Evolutionary conservation across 2,113 vertebrate genomes (phyloP), one percentile per base, ranked within the genome.

Genomic region (Sylvicapra grimmia): DNA sequence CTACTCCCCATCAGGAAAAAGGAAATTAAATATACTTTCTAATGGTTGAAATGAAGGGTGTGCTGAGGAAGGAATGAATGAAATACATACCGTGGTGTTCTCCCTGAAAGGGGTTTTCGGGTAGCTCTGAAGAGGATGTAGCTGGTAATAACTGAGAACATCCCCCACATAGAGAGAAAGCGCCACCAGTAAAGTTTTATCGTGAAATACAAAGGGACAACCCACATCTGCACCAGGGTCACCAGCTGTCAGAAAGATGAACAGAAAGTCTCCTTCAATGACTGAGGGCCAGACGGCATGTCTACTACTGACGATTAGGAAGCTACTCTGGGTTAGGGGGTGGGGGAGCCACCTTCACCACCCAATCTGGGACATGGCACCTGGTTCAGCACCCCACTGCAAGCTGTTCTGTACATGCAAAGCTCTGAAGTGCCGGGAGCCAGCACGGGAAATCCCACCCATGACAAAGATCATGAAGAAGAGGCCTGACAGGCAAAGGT

Each of bases 51-150:
- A 9, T 49, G 49, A 65, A 86, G 15, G 31, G 19, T 33, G 6
- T 18, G 14, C 8, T 40, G 16, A 21, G 16, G 36, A 75, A 53
- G n/a, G 53, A 77, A 19, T 1, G 5, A 29, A 6, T 11, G 80
- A 19, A 51, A 29, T 79, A 36, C 97, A 47, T 88, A 97, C 97
- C 97, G 33, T 2, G 98, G 98, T 3, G 98, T 99, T 97, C 98
- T 98, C 96, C 98, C 98, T 8, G 97, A 98, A 31, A 99, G 98
- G 6, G 98, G 98, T 53, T 98, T 99, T 25, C 93, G 87, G 1
- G 98, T 99, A 36, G 99, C 98, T 97, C 98, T 99, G 98, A 99
- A 99, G 98, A 98, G 98, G 95, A 99, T 96, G 83, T 98, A 99
- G 97, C 97, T 98, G 95, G 98, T 99, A 92, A 98, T 86, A 84